Conservation (phyloP, 2,797 vertebrate species). For the Neoniphon sammara region DNA sequence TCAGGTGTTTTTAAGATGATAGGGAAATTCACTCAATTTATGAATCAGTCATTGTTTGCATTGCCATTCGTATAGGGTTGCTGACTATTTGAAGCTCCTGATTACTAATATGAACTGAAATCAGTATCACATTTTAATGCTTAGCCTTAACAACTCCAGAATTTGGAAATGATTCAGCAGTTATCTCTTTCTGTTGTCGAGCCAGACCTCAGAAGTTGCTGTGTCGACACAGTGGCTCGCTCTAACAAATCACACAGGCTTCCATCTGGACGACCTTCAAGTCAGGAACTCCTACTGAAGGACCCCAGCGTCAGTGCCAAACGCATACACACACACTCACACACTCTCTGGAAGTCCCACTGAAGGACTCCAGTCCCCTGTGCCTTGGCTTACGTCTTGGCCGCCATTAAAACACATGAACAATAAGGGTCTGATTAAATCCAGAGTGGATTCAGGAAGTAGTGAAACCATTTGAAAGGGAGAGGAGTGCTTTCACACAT, state of each 20-base stretch:
- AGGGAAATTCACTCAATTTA: not conserved
- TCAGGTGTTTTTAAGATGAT: not conserved
- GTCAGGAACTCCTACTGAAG: slow-evolving; percentile 43
- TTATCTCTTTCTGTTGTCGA: slow-evolving; percentile 60
- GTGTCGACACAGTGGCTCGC: slow-evolving; percentile 39
- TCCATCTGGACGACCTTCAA: slow-evolving; percentile 59
- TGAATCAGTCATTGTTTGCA: not conserved
- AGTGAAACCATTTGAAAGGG: slow-evolving; percentile 57
- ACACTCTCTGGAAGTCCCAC: slow-evolving; percentile 33
- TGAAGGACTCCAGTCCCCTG: slow-evolving; percentile 22
- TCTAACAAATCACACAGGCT: slow-evolving; percentile 50
- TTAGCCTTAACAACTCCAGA: slow-evolving; percentile 31
- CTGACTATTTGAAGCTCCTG: not conserved
- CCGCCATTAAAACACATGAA: slow-evolving; percentile 35
- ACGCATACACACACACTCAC: slow-evolving; percentile 19
- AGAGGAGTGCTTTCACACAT: slow-evolving; percentile 53
- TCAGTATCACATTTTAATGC: slow-evolving; percentile 25
- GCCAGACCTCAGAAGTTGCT: slow-evolving; percentile 43
- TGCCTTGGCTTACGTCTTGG: slow-evolving; percentile 49
- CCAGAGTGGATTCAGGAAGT: slow-evolving; percentile 58
- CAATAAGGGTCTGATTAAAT: slow-evolving; percentile 56
- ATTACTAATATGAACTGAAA: not conserved
- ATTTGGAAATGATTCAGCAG: slow-evolving; percentile 25
- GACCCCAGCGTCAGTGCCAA: slow-evolving; percentile 21
- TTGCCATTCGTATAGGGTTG: not conserved